Conservation (phyloP, 92 coral and sea anemone genomes). For the Phenganax marumi region DNA sequence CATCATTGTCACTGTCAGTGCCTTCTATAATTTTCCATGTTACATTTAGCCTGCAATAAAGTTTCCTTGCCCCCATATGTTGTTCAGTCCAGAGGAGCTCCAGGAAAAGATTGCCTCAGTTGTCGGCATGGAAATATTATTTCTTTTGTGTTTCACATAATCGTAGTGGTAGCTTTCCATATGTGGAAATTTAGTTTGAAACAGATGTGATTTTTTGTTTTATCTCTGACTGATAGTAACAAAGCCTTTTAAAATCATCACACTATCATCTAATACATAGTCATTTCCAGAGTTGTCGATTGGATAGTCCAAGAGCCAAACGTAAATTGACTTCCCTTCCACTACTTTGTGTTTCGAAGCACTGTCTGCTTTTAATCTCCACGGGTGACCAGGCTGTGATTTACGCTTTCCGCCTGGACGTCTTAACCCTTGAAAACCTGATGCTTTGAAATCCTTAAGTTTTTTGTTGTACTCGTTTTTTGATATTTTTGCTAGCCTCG, state of each 20-base stretch:
- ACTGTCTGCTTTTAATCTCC: conserved; percentile 2
- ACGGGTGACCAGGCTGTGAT: background rate
- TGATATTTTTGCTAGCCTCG: no score
- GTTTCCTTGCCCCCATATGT: background rate
- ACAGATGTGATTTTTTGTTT: conserved; percentile 2
- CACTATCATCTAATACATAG: background rate
- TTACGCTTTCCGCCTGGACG: background rate
- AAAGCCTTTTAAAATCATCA: background rate
- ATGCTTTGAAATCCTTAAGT: no score
- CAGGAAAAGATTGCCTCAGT: background rate
- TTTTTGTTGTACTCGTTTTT: no score
- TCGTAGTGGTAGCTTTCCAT: background rate
- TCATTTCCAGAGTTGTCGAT: background rate
- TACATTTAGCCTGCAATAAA: background rate
- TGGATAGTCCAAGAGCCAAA: background rate
- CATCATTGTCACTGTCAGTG: background rate
- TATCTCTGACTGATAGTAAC: background rate
- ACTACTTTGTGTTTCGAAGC: background rate
- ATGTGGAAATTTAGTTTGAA: conserved; percentile 2
- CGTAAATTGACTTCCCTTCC: background rate
- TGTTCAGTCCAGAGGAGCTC: background rate
- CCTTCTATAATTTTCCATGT: background rate
- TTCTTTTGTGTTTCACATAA: background rate
- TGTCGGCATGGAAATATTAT: conserved; percentile 1
- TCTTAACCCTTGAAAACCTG: background rate